Evolutionary conservation across 2,113 vertebrate genomes (phyloP).

Genomic region (Scatophagus argus): DNA sequence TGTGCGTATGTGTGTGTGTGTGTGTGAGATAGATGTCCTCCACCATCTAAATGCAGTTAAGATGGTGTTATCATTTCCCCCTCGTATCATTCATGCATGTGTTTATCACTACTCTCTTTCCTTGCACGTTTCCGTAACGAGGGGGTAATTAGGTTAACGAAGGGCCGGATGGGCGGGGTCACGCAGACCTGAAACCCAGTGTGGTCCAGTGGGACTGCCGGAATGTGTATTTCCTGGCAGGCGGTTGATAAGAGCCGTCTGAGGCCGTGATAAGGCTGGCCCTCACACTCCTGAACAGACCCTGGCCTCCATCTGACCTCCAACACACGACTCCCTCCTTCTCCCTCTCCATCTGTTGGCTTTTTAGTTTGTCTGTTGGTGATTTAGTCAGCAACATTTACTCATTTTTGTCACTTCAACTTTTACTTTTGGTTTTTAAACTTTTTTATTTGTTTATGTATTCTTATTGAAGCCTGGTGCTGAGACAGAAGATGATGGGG

Average conservation of each 20-base stretch:
- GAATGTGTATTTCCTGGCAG: constrained; percentile 69
- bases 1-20: constrained; percentile 37
- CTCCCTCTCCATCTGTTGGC: constrained; percentile 49
- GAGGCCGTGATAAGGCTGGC: constrained; percentile 43
- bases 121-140: constrained; percentile 42
- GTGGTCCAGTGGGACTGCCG: constrained; percentile 51
- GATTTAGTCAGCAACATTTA: constrained; percentile 11
- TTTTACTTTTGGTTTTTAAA: not conserved
- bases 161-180: constrained; percentile 70
- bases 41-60: constrained; percentile 16
- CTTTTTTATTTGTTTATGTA: not conserved
- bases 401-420: too few relatives aligned
- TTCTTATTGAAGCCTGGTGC: not conserved
- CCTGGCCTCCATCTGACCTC: constrained; percentile 59
- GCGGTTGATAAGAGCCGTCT: constrained; percentile 50
- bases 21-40: constrained; percentile 30
- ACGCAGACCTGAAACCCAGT: constrained; percentile 28
- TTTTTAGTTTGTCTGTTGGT: constrained; percentile 2
- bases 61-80: constrained; percentile 20
- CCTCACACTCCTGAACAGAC: constrained; percentile 33
- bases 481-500: not conserved
- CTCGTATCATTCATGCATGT: constrained; percentile 3
- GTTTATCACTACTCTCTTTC: constrained; percentile 21
- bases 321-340: constrained; percentile 4
- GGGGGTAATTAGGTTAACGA: constrained; percentile 65